Percentiles rank a stretch among this genome's conserved stretches.
phyloP scores from a whole-genome alignment of 2,888 invertebrate genomes.

The Machimus rusticus region DNA sequence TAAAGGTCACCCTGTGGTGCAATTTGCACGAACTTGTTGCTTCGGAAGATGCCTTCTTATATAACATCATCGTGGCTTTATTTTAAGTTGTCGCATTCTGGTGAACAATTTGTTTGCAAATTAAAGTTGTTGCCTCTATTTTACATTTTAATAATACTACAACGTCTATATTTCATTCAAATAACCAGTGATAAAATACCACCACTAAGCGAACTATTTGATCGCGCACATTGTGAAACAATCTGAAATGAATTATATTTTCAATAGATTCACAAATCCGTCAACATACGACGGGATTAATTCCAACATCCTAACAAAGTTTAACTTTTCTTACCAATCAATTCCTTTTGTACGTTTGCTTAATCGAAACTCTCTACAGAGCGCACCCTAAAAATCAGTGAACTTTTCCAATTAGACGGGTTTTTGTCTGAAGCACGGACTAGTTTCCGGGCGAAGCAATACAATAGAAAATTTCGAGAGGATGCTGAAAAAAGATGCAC shows the following conservation, averaged over 20 bases:
- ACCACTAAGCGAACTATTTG: neutral
- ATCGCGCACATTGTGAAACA: neutral
- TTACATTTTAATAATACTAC: neutral
- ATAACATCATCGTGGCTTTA: neutral
- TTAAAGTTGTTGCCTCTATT: neutral
- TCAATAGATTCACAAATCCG: neutral
- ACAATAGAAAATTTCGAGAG: neutral
- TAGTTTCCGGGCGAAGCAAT: neutral
- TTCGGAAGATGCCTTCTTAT: neutral
- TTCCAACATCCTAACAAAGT: neutral
- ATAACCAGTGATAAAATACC: no score
- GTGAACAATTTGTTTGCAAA: neutral
- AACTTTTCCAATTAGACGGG: neutral
- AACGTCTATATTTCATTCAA: no score
- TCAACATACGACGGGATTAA: neutral
- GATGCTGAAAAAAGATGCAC: no score
- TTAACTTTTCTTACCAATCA: neutral
- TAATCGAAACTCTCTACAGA: neutral
- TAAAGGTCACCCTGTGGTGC: neutral
- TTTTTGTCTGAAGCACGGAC: neutral
- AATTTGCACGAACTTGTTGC: neutral
- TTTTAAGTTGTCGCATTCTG: neutral
- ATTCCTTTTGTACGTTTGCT: neutral
- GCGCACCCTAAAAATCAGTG: neutral
- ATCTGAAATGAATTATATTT: neutral